Base-by-base conservation (phyloP, 2,113 vertebrate genomes). In the Cairina moschata region DNA sequence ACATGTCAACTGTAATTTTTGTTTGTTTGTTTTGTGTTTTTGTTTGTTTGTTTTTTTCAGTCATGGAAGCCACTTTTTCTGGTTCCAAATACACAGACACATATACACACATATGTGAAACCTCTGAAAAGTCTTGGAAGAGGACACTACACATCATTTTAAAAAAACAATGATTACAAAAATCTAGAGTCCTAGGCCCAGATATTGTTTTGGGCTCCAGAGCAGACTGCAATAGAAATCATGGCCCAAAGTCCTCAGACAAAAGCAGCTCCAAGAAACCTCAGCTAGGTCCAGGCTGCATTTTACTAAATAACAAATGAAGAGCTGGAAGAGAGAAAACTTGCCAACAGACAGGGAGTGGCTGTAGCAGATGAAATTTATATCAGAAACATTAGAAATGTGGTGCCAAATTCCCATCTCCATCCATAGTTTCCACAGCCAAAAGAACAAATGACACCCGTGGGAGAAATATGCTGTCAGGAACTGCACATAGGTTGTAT, bases 391-490 rank as follows among this genome's bases (percentile, higher is more conserved):
- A 58, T 84, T 76, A 92, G 73, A 94, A 92, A 92, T 56, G 48
- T 78, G 62, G 44, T 82, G 93, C 79, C 83, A 96, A 93, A 89
- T 82, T 92, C 62, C 55, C 44, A 60, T 46, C 62, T 84, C 74
- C 92, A 78, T 94, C 95, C 86, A 96, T 16, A 66, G 40, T 79
- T 94, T 92, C 58, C 66, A 79, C 16, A 79, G 56, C 66, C 66
- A 88, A 79, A 90, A 88, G 54, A 78, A 80, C 15, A 80, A 88
- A 88, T 50, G 7, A 78, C 74, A 95, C 62, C n/a, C 31, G 16
- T 42, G 73, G 82, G 92, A 94, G 66, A 91, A 95, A 93, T 58
- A 71, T 3, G 38, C 71, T 68, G 42, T 82, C 80, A 88, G 69
- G 48, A 94, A 44, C 56, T 54, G 60, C 34, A 31, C 17, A 65